Evolutionary conservation across 1,140 invertebrate genomes (phyloP), one percentile per base, ranked within the genome.

Genomic region (Batillaria attramentaria): DNA sequence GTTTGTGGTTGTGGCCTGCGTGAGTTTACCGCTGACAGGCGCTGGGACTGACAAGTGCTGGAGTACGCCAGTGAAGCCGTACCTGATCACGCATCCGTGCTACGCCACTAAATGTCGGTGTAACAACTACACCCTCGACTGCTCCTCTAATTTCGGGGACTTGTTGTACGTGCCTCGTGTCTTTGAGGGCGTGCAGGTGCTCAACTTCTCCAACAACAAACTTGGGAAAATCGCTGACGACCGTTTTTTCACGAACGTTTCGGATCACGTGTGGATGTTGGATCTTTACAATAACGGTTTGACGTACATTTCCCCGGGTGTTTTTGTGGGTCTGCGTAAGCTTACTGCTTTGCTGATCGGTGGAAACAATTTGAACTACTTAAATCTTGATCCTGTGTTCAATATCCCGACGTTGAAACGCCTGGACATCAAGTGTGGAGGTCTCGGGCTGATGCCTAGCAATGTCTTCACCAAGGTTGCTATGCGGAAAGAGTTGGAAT

Each of bases 111-210:
- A 20, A n/a, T 42, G 35, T 35, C 41, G 66, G 5, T 42, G 35
- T 33, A 39, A 35, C 66, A n/a, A 69, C 35, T 24, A 6, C 35
- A 69, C 31, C 35, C 35, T 20, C 5, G 41, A 69, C 41, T 69
- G 66, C 68, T 35, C n/a, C 16, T 39, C 68, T 24, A 70, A 42
- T 41, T 70, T 28, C 68, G 68, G 37, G 28, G 28, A 70, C 24
- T 37, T 70, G 24, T 39, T 2, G 24, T 70, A 37, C 37, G 20
- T n/a, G 5, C 68, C 68, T 20, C 31, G 37, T n/a, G 24, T 39
- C 42, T 24, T 20, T 10, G n/a, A 28, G n/a, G 42, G 66, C 5
- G 35, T 72, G 69, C 35, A 28, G 18, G 20, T 24, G 33, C 39
- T 42, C n/a, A 41, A 72, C 24, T 43, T 43, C 37, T 28, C 43